phyloP scores from a whole-genome alignment of 2,888 invertebrate species.

The Platycheirus rosarum region DNA sequence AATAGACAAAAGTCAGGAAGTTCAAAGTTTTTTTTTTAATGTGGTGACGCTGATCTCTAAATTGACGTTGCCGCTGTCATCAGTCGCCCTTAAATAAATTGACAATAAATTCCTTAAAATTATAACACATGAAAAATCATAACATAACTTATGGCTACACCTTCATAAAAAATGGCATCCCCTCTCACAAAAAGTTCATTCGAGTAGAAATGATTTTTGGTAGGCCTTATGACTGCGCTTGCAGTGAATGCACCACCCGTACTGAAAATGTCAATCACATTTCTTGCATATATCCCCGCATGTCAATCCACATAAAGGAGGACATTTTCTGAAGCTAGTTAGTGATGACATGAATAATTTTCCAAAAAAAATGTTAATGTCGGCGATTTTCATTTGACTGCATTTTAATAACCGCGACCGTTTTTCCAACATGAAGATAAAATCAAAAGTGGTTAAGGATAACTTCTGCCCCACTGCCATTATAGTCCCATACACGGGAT shows the following conservation, averaged over 20 bases:
- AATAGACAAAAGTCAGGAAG: no score
- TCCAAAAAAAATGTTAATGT: slow-evolving; percentile 26
- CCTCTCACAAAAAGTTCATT: slow-evolving; percentile 57
- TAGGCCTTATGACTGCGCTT: background rate
- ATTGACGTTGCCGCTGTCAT: no score
- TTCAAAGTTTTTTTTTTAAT: no score
- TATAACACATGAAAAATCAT: slow-evolving; percentile 13
- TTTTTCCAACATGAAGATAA: slow-evolving; percentile 40
- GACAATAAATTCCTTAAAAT: no score
- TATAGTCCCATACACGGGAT: slow-evolving; percentile 23
- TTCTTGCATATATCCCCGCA: slow-evolving; percentile 34
- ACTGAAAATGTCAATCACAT: slow-evolving; percentile 66
- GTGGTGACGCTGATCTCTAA: no score
- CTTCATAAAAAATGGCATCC: slow-evolving; percentile 49
- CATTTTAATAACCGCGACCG: slow-evolving; percentile 63
- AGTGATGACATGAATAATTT: background rate
- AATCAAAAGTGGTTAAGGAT: slow-evolving; percentile 35
- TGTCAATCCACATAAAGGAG: slow-evolving; percentile 27
- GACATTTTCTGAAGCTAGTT: slow-evolving; percentile 38
- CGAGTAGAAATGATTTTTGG: slow-evolving; percentile 60
- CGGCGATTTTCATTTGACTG: slow-evolving; percentile 69
- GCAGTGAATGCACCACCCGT: slow-evolving; percentile 48
- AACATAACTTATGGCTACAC: slow-evolving; percentile 24
- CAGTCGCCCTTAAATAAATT: no score
- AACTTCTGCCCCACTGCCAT: slow-evolving; percentile 42